phyloP scores from a whole-genome alignment of 2,797 vertebrate genomes.

The Argyrosomus regius region DNA sequence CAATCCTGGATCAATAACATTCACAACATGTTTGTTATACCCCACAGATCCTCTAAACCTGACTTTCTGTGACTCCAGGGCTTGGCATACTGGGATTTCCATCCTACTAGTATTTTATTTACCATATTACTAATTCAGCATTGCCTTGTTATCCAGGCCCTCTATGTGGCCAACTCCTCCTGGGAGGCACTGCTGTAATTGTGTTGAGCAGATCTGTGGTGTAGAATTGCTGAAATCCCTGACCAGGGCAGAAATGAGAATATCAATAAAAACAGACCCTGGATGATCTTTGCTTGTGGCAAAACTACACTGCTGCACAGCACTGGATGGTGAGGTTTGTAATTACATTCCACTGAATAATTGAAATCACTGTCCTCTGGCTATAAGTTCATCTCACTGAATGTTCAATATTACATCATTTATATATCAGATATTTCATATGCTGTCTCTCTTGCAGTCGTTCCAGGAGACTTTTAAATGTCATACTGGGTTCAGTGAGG shows the following conservation, averaged over 20 bases:
- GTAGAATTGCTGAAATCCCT: conserved; percentile 76
- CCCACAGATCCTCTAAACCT: conserved; percentile 54
- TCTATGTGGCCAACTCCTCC: conserved; percentile 66
- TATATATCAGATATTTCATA: conserved; percentile 74
- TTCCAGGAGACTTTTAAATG: conserved; percentile 59
- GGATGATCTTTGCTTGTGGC: conserved; percentile 84
- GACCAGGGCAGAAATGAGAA: conserved; percentile 81
- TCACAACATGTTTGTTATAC: conserved; percentile 66
- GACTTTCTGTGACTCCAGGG: conserved; percentile 64
- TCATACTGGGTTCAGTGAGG: conserved; percentile 23
- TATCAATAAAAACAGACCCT: conserved; percentile 83
- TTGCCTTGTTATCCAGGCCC: conserved; percentile 77
- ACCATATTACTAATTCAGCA: conserved; percentile 82
- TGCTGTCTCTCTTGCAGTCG: conserved; percentile 44
- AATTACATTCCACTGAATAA: conserved; percentile 85
- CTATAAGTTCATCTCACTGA: conserved; percentile 75
- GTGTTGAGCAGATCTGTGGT: conserved; percentile 73
- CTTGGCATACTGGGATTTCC: conserved; percentile 65
- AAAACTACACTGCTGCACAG: conserved; percentile 64
- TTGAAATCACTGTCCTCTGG: conserved; percentile 79
- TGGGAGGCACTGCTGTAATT: conserved; percentile 77
- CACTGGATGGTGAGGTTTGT: conserved; percentile 68
- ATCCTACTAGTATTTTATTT: conserved; percentile 77
- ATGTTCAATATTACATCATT: conserved; percentile 80
- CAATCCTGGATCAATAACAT: conserved; percentile 72